These are phyloP conservation scores for Serripes groenlandicus DNA, from an alignment of 2,888 invertebrate species.

Conservation along the genomic window DNA sequence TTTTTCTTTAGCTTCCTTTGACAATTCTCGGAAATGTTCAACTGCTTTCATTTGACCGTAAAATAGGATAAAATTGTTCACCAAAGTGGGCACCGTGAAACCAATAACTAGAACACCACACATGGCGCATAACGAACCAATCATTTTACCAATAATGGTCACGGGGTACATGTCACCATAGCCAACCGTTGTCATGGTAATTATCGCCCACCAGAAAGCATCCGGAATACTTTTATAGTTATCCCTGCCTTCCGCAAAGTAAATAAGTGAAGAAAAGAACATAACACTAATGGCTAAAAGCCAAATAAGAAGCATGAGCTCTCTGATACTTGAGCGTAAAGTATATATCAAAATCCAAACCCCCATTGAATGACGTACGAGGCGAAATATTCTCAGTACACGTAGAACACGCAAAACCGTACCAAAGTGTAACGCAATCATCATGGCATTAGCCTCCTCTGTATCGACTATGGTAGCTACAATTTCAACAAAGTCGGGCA, in stretches of 20 bases:
- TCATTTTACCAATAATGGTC: constrained; percentile 76
- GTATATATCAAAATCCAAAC: constrained; percentile 83
- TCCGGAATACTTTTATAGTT: constrained; percentile 79
- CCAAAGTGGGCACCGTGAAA: constrained; percentile 83
- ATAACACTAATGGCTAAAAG: constrained; percentile 82
- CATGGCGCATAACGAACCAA: constrained; percentile 80
- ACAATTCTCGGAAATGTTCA: constrained; percentile 34
- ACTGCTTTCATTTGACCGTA: constrained; percentile 79
- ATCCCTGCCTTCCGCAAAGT: constrained; percentile 78
- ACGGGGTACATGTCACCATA: constrained; percentile 83
- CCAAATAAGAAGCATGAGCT: constrained; percentile 79
- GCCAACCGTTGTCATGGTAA: constrained; percentile 85
- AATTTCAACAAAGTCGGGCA: constrained; percentile 79
- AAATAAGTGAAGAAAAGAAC: constrained; percentile 82
- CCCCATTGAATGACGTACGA: constrained; percentile 80
- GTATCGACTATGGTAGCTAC: constrained; percentile 65
- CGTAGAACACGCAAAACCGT: constrained; percentile 77
- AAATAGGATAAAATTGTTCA: constrained; percentile 82
- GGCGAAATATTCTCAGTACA: constrained; percentile 79
- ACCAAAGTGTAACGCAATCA: constrained; percentile 63
- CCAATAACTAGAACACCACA: constrained; percentile 81
- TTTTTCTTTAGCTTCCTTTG: not conserved
- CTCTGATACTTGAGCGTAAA: constrained; percentile 80
- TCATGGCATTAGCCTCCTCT: constrained; percentile 14
- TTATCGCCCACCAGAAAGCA: constrained; percentile 84